Conservation (phyloP, 2,888 invertebrate species). For the Eupithecia subfuscata region DNA sequence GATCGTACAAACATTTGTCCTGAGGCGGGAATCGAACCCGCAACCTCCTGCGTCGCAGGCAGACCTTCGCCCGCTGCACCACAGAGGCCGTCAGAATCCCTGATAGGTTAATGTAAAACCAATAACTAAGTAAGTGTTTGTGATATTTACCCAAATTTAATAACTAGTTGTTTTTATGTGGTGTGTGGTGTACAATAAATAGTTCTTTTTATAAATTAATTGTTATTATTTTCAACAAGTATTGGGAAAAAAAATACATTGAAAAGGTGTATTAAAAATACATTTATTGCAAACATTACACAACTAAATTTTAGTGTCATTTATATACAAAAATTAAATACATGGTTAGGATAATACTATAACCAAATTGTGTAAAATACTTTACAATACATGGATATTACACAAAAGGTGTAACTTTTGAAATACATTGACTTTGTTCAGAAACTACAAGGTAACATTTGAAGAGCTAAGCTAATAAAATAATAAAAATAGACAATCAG, state of each 20-base stretch:
- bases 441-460: slow-evolving; percentile 62
- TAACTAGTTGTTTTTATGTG: not conserved
- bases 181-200: not conserved
- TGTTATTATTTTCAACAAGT: not conserved
- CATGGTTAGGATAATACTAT: slow-evolving; percentile 58
- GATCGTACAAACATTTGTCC: too few species aligned
- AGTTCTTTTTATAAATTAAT: not conserved
- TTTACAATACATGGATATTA: slow-evolving; percentile 61
- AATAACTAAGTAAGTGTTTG: slow-evolving; percentile 23
- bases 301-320: slow-evolving; percentile 79
- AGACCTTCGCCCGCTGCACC: too few species aligned
- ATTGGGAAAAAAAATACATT: slow-evolving; percentile 50
- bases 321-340: slow-evolving; percentile 83
- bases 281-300: slow-evolving; percentile 82
- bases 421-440: slow-evolving; percentile 47
- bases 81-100: too few species aligned
- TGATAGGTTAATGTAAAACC: too few species aligned
- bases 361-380: slow-evolving; percentile 65
- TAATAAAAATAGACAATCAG: not conserved
- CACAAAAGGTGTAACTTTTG: slow-evolving; percentile 48
- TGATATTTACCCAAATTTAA: slow-evolving; percentile 14
- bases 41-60: too few species aligned
- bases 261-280: slow-evolving; percentile 83
- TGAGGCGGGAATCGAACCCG: too few species aligned
- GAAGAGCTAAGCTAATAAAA: slow-evolving; percentile 21